Base-by-base conservation (phyloP, 2,888 invertebrate species). In the Microctonus hyperodae region DNA sequence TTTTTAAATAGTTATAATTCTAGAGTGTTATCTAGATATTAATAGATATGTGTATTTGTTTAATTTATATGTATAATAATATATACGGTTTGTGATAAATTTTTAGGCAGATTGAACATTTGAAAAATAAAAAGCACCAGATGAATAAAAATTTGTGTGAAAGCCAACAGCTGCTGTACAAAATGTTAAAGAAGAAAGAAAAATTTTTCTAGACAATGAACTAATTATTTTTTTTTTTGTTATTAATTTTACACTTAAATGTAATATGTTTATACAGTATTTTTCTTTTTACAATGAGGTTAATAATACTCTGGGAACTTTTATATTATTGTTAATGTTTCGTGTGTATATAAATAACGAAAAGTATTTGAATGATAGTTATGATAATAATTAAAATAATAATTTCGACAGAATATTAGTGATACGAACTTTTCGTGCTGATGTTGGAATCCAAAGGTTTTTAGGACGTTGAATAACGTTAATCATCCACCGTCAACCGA, bases 41-140 rank as follows among this genome's bases (percentile, higher is more conserved):
- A n/a, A n/a, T n/a, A n/a, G n/a, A n/a, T n/a, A n/a, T n/a, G n/a
- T n/a, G n/a, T n/a, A n/a, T n/a, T n/a, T n/a, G n/a, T n/a, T n/a
- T n/a, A n/a, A n/a, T n/a, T n/a, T n/a, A n/a, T n/a, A n/a, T n/a
- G n/a, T n/a, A n/a, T n/a, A n/a, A n/a, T n/a, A n/a, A n/a, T n/a
- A n/a, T n/a, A n/a, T n/a, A n/a, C n/a, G n/a, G n/a, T 33, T 50
- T 23, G 25, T 57, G 50, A 48, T 37, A 35, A 65, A 65, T 58
- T 65, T 65, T 65, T 65, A 65, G 64, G 51, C 64, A 58, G 64
- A 65, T 58, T 64, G 50, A 50, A 64, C 55, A 31, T 13, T 48
- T 57, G 23, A 11, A 37, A 58, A 22, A 56, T 11, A 13, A 25
- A 44, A 55, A 31, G 4, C 6, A 28, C 53, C n/a, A n/a, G n/a